phyloP scores from a whole-genome alignment of 2,797 vertebrate species.

The Borostomias antarcticus region DNA sequence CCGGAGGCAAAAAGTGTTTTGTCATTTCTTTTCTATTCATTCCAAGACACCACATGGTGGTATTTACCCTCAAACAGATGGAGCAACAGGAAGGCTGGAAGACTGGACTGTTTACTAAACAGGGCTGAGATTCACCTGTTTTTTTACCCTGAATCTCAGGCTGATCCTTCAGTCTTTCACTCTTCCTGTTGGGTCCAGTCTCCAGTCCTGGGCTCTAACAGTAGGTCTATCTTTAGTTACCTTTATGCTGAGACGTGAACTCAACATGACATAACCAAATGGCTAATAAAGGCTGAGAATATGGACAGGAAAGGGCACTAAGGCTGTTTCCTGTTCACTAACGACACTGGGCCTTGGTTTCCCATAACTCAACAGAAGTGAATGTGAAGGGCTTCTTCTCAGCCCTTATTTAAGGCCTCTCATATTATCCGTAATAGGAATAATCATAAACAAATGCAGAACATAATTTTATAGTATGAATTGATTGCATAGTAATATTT shows the following conservation, averaged over 20 bases:
- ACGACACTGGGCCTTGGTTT: background rate
- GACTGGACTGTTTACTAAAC: slow-evolving; percentile 68
- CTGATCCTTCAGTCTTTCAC: slow-evolving; percentile 43
- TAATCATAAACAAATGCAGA: slow-evolving; percentile 67
- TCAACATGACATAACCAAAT: slow-evolving; percentile 4
- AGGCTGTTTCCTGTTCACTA: slow-evolving; percentile 36
- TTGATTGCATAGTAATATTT: slow-evolving; percentile 63
- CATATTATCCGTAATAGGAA: slow-evolving; percentile 57
- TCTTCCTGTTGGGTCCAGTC: slow-evolving; percentile 38
- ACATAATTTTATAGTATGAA: slow-evolving; percentile 65
- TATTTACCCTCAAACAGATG: slow-evolving; percentile 68
- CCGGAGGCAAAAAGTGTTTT: slow-evolving; percentile 18
- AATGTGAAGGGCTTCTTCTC: slow-evolving; percentile 45
- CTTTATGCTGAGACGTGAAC: slow-evolving; percentile 8
- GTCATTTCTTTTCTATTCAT: slow-evolving; percentile 56
- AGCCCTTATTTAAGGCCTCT: slow-evolving; percentile 46
- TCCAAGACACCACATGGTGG: slow-evolving; percentile 60
- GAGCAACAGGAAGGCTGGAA: slow-evolving; percentile 38
- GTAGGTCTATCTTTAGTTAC: too few species aligned
- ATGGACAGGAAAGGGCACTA: background rate
- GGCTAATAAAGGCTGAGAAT: too few species aligned
- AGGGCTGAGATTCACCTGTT: slow-evolving; percentile 59
- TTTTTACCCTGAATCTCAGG: slow-evolving; percentile 44
- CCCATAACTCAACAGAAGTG: slow-evolving; percentile 41
- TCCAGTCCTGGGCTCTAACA: too few species aligned